Percentiles rank a stretch among this genome's conserved stretches.
Conservation (phyloP, 2,113 vertebrate species). For the Lepidothrix coronata region DNA sequence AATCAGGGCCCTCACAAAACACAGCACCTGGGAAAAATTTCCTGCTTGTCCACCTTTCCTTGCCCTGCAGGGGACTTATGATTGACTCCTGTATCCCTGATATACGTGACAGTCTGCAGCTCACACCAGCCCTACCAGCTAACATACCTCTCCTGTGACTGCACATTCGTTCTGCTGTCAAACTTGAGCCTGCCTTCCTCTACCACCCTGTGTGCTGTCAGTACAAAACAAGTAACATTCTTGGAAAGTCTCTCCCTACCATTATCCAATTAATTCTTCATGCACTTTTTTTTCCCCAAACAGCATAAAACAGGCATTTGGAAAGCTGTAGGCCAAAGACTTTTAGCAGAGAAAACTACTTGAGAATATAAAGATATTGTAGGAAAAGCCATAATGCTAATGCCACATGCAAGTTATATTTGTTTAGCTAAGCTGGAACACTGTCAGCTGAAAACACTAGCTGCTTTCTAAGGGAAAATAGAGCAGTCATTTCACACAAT, state of each 20-base stretch:
- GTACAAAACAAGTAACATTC: not conserved
- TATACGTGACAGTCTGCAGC: not conserved
- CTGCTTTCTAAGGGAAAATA: conserved; percentile 64
- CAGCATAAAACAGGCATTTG: not conserved
- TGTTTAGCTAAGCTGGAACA: conserved; percentile 50
- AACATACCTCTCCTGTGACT: not conserved
- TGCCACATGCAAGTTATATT: conserved; percentile 44
- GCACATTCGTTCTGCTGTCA: not conserved
- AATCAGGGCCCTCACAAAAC: not conserved
- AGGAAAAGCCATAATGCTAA: conserved; percentile 26
- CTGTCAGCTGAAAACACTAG: conserved; percentile 61
- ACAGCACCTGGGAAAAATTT: not conserved
- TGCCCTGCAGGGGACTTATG: not conserved
- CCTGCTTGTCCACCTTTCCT: conserved; percentile 8
- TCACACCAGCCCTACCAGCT: not conserved
- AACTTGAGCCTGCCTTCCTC: not conserved
- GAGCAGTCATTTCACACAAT: conserved; percentile 55
- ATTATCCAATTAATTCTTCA: conserved; percentile 23
- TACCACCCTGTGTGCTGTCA: not conserved
- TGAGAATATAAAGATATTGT: conserved; percentile 9
- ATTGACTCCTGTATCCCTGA: not conserved
- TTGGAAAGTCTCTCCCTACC: not conserved
- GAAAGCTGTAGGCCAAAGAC: conserved; percentile 32
- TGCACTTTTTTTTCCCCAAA: not conserved
- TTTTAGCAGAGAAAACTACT: conserved; percentile 11